phyloP scores from a whole-genome alignment of 1,140 invertebrate genomes.

The Drosophila bocki region DNA sequence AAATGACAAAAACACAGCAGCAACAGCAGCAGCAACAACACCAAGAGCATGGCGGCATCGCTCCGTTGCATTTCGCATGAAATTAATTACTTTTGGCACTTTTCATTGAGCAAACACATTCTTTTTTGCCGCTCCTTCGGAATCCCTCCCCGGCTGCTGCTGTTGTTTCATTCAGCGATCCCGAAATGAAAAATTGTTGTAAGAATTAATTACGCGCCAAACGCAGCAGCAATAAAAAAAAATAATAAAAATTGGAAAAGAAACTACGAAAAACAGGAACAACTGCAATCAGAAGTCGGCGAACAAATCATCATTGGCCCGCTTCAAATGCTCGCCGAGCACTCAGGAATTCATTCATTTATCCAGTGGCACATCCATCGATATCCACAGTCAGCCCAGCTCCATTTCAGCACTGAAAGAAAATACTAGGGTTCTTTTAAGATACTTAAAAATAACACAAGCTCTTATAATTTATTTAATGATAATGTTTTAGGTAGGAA shows the following conservation, averaged over 20 bases:
- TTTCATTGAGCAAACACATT: slow-evolving; percentile 84
- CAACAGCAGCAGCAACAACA: slow-evolving; percentile 19
- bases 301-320: slow-evolving; percentile 65
- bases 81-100: slow-evolving; percentile 84
- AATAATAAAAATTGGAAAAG: neutral
- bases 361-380: slow-evolving; percentile 53
- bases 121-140: slow-evolving; percentile 33
- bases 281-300: slow-evolving; percentile 47
- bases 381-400: slow-evolving; percentile 36
- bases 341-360: slow-evolving; percentile 63
- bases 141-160: slow-evolving; percentile 1
- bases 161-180: slow-evolving; percentile 68
- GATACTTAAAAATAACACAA: too few relatives aligned
- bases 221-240: slow-evolving; percentile 46
- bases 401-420: slow-evolving; percentile 7
- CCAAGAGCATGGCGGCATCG: slow-evolving; percentile 35
- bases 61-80: slow-evolving; percentile 81
- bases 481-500: too few relatives aligned
- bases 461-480: rapidly evolving
- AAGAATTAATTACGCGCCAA: slow-evolving; percentile 83
- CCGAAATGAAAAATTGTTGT: slow-evolving; percentile 78
- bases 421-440: neutral
- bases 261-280: slow-evolving; percentile 20
- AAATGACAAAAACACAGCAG: slow-evolving; percentile 53
- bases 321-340: slow-evolving; percentile 66